These are phyloP conservation scores for Mercenaria mercenaria DNA, from an alignment of 1,140 invertebrate species.

Conservation along the genomic window DNA sequence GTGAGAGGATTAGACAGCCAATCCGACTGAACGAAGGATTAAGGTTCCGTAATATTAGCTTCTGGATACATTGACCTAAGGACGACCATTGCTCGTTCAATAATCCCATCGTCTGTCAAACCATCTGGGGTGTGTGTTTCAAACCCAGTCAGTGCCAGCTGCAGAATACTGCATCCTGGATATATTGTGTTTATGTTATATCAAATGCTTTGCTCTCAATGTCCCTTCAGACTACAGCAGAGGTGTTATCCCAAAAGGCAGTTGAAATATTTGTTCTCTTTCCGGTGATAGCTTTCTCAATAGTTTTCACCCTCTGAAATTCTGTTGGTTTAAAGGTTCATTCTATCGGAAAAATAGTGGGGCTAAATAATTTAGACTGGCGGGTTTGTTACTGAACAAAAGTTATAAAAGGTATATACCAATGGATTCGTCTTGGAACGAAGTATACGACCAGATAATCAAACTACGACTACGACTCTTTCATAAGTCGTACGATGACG, in stretches of 20 bases:
- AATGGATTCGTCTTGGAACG: too few species aligned
- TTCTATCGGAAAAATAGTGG: too few species aligned
- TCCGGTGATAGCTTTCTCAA: not conserved
- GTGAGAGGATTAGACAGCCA: constrained; percentile 9
- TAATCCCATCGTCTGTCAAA: not conserved
- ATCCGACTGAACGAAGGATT: not conserved
- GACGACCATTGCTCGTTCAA: not conserved
- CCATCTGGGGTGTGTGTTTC: not conserved
- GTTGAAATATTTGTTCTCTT: not conserved
- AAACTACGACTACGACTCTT: too few species aligned
- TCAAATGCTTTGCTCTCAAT: not conserved
- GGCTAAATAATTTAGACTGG: too few species aligned
- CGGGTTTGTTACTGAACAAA: too few species aligned
- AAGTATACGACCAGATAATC: too few species aligned
- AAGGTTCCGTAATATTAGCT: not conserved
- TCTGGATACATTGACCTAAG: not conserved
- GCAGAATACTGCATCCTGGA: constrained; percentile 33
- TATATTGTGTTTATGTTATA: not conserved
- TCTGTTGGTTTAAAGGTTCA: not conserved
- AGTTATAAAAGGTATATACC: too few species aligned
- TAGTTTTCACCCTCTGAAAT: not conserved
- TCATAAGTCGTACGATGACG: too few species aligned
- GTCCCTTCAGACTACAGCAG: not conserved
- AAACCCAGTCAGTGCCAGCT: not conserved
- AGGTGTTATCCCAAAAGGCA: constrained; percentile 19